These are phyloP conservation scores for Syngnathoides biaculeatus DNA, from an alignment of 2,113 vertebrate species.

Conservation along the genomic window DNA sequence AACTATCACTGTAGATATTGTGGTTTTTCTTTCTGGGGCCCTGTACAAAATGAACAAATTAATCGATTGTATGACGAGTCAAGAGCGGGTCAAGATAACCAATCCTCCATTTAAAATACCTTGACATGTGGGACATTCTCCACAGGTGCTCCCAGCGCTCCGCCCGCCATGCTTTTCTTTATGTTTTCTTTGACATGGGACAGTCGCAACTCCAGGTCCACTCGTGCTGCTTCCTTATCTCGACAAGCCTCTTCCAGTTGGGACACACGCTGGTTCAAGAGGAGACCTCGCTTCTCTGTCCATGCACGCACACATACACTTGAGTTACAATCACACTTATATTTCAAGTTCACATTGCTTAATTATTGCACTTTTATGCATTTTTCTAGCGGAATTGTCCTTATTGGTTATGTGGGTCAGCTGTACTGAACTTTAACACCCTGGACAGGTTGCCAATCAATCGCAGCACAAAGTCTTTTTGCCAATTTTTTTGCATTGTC, in stretches of 20 bases:
- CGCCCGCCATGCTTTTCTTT: slow-evolving; percentile 87
- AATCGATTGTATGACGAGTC: neutral
- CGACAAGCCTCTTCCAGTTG: slow-evolving; percentile 83
- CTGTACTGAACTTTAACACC: too few species aligned
- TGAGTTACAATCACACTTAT: neutral
- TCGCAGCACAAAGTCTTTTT: too few species aligned
- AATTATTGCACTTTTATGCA: too few species aligned
- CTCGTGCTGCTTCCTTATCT: slow-evolving; percentile 80
- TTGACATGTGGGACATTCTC: slow-evolving; percentile 68
- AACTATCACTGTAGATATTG: slow-evolving; percentile 72
- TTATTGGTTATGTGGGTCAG: too few species aligned
- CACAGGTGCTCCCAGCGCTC: slow-evolving; percentile 75
- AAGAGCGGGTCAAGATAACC: neutral
- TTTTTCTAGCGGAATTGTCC: too few species aligned
- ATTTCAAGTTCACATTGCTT: too few species aligned
- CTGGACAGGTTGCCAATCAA: too few species aligned
- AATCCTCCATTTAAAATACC: slow-evolving; percentile 59
- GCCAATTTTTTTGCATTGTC: too few species aligned
- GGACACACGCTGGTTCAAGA: slow-evolving; percentile 74
- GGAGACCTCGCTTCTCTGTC: slow-evolving; percentile 74
- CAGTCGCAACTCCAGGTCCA: slow-evolving; percentile 87
- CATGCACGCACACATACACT: neutral
- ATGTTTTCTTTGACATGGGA: slow-evolving; percentile 87
- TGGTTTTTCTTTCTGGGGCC: slow-evolving; percentile 55
- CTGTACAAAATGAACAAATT: slow-evolving; percentile 16